Conservation (phyloP, 2,888 invertebrate species). For the Sycophila texana region DNA sequence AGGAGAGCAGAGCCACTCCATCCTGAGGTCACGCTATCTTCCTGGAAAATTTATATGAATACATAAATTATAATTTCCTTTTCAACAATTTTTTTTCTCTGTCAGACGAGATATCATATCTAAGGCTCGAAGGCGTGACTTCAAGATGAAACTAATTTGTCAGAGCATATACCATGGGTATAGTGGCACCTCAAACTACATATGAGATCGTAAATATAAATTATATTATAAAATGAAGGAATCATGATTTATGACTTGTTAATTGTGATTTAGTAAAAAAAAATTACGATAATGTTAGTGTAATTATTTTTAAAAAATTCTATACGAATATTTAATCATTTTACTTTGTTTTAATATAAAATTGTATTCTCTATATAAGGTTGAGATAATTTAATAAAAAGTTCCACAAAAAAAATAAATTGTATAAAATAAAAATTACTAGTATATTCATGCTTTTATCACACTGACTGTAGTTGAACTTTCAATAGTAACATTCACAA, state of each 20-base stretch:
- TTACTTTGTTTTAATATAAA: too few species aligned
- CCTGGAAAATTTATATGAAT: conserved; percentile 59
- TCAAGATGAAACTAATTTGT: conserved; percentile 62
- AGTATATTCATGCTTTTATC: too few species aligned
- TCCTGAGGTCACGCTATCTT: conserved; percentile 63
- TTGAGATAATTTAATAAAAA: too few species aligned
- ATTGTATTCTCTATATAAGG: too few species aligned
- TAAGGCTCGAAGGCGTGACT: conserved; percentile 64
- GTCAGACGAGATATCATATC: conserved; percentile 32
- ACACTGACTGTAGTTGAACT: not conserved
- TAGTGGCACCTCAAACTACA: conserved; percentile 72
- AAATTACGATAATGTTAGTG: too few species aligned
- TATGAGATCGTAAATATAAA: conserved; percentile 4
- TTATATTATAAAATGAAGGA: too few species aligned
- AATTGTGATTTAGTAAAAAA: too few species aligned
- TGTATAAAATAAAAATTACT: too few species aligned
- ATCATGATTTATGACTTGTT: too few species aligned
- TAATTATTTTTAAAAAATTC: too few species aligned
- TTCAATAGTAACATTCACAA: not conserved
- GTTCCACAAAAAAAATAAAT: too few species aligned
- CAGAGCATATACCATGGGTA: conserved; percentile 71
- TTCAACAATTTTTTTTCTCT: conserved; percentile 9
- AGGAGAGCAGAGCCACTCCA: conserved; percentile 60
- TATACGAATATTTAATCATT: too few species aligned
- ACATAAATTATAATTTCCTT: conserved; percentile 49